Evolutionary conservation across 2,888 invertebrate genomes (phyloP).

Genomic region (Trachelus stipa): DNA sequence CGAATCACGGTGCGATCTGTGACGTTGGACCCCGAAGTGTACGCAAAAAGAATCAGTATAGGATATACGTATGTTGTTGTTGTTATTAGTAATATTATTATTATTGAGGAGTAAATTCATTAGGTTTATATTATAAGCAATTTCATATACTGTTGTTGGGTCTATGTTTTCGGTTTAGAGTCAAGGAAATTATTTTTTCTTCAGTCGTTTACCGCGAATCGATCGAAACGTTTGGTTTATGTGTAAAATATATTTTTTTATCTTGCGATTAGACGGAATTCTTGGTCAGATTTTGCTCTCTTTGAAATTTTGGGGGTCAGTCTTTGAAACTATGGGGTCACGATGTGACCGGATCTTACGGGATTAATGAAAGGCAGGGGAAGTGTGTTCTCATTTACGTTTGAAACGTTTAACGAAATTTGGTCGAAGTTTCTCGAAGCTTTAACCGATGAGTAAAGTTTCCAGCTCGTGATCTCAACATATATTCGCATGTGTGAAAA

Average conservation of each 20-base stretch:
- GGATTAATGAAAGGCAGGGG: constrained; percentile 4
- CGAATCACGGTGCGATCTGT: neutral
- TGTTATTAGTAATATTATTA: neutral
- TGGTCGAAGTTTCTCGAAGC: constrained; percentile 35
- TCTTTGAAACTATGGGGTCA: constrained; percentile 13
- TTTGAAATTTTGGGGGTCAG: constrained; percentile 1
- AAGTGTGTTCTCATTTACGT: constrained; percentile 16
- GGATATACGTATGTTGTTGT: neutral
- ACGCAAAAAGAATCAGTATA: neutral
- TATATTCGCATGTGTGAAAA: constrained; percentile 40
- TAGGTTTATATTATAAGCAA: neutral
- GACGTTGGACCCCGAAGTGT: neutral
- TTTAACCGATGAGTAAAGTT: constrained; percentile 40
- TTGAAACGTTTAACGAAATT: constrained; percentile 24
- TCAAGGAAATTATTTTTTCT: neutral
- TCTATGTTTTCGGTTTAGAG: neutral
- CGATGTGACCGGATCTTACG: constrained; percentile 8
- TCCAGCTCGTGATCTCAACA: constrained; percentile 62
- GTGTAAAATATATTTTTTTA: neutral
- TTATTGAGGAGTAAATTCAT: neutral
- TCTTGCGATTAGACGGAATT: neutral
- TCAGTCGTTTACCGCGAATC: neutral
- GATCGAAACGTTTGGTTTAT: neutral
- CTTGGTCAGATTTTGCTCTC: neutral
- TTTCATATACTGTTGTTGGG: neutral